Conservation (phyloP, 2,113 vertebrate species). For the Oreochromis tanganicae region DNA sequence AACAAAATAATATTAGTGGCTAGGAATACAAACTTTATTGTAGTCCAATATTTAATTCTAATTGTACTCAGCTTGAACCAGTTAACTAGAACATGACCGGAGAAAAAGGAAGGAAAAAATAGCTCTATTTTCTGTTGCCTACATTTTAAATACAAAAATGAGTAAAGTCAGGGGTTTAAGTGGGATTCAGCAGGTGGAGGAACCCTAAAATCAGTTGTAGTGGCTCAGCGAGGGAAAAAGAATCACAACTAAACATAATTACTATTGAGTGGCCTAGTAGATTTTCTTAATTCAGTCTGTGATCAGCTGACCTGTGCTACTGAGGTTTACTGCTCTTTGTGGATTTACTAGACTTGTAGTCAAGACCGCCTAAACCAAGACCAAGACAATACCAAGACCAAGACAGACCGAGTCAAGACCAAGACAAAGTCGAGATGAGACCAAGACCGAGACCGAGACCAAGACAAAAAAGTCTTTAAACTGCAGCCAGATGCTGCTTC, state of each 20-base stretch:
- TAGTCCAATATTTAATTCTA: neutral
- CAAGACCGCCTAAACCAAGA: no score
- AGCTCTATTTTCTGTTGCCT: neutral
- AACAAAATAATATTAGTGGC: neutral
- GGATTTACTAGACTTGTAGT: neutral
- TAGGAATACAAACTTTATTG: neutral
- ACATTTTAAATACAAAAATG: neutral
- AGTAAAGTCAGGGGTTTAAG: neutral
- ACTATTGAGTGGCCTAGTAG: neutral
- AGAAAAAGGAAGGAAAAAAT: neutral
- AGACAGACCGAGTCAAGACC: no score
- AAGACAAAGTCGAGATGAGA: no score
- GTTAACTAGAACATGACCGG: neutral
- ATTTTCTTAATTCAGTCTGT: neutral
- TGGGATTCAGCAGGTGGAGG: neutral
- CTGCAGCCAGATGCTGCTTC: no score
- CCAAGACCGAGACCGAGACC: no score
- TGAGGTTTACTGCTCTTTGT: neutral
- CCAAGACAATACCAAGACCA: no score
- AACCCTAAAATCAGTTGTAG: neutral
- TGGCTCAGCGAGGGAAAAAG: neutral
- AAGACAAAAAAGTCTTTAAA: no score
- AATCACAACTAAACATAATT: neutral
- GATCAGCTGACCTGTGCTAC: neutral
- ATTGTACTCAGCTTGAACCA: neutral